Evolutionary conservation across 2,113 vertebrate genomes (phyloP).

Genomic region (Alethe diademata): DNA sequence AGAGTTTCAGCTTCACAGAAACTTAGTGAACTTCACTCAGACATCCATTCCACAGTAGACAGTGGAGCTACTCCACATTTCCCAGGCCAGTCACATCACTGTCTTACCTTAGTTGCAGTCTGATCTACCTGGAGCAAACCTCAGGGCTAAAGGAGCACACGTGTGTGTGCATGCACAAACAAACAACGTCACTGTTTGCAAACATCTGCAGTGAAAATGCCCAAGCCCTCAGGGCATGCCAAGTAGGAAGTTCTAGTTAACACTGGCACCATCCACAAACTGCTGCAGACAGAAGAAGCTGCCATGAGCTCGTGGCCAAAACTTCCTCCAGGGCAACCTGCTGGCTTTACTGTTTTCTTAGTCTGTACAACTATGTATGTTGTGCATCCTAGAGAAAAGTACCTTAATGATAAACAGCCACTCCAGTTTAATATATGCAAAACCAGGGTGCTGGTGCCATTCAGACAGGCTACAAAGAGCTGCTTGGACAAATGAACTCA

Average conservation of each 20-base stretch:
- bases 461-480: neutral
- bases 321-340: neutral
- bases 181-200: neutral
- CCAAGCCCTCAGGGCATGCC: accelerated
- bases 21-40: neutral
- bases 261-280: neutral
- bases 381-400: neutral
- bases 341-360: neutral
- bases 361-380: neutral
- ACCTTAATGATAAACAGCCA: neutral
- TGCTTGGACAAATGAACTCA: neutral
- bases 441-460: neutral
- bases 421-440: neutral
- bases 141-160: neutral
- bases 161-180: accelerated
- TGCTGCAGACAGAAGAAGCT: neutral
- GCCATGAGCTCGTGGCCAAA: neutral
- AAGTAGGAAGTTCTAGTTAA: neutral
- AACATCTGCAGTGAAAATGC: neutral
- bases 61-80: neutral
- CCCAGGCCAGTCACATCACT: neutral
- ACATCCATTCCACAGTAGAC: neutral
- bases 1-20: neutral
- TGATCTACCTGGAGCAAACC: neutral
- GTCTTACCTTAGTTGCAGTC: neutral